Percentiles rank a stretch among this genome's conserved stretches.
Conservation (phyloP, 2,113 vertebrate species). For the Orcinus orca region DNA sequence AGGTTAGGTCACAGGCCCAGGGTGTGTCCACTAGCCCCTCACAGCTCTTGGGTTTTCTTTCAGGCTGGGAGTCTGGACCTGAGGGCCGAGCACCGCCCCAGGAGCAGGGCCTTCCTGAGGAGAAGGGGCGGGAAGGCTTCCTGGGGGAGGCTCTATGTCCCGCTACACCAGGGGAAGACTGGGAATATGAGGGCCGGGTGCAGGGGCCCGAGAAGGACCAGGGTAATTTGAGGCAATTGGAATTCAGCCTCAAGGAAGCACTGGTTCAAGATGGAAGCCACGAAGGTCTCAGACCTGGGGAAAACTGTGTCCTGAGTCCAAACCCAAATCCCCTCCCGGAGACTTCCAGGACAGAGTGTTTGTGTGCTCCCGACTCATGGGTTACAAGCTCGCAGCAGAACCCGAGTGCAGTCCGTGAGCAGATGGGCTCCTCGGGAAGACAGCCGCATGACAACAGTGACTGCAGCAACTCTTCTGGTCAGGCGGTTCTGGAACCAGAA, state of each 20-base stretch:
- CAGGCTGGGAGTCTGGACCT: background rate
- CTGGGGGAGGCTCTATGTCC: background rate
- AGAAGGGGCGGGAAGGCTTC: background rate
- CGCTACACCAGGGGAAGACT: fast-evolving
- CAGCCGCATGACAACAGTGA: background rate
- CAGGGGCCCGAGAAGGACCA: background rate
- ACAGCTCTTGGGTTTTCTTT: conserved; percentile 22
- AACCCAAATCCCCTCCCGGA: background rate
- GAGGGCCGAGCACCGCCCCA: background rate
- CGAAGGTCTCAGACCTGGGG: background rate
- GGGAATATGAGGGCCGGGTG: background rate
- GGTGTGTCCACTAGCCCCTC: background rate
- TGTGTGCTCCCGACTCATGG: background rate
- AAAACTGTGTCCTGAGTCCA: background rate
- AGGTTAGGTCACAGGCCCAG: background rate
- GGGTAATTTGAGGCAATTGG: background rate
- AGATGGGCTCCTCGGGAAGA: background rate
- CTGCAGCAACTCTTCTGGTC: background rate
- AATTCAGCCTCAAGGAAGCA: background rate
- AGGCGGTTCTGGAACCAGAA: fast-evolving
- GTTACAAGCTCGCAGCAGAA: background rate
- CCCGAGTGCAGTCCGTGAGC: background rate
- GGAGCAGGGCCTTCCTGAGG: background rate
- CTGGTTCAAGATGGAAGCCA: background rate
- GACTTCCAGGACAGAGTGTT: background rate